These are phyloP conservation scores for Ovibos moschatus DNA, from an alignment of 2,113 vertebrate genomes.

Conservation along the genomic window DNA sequence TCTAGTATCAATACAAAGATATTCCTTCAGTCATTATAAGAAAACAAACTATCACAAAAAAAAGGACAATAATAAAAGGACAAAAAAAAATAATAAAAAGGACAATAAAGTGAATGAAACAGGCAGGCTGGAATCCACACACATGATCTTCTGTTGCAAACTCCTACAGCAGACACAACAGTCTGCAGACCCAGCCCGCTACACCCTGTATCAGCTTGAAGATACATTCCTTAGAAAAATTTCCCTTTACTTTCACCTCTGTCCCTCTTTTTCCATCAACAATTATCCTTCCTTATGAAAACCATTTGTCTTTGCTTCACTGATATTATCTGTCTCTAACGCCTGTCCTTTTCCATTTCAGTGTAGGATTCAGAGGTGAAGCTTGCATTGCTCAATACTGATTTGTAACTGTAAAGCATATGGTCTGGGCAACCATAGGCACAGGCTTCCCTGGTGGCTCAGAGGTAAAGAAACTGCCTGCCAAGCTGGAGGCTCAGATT, in stretches of 20 bases:
- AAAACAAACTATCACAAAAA: background rate
- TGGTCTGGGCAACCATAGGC: background rate
- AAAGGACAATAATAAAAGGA: background rate
- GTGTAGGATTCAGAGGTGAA: background rate
- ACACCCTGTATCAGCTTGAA: no score
- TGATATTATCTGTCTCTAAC: background rate
- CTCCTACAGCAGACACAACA: background rate
- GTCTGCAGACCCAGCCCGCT: background rate
- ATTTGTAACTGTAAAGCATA: background rate
- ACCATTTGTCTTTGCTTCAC: background rate
- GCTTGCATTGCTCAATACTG: background rate
- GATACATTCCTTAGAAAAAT: background rate
- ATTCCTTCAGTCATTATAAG: background rate
- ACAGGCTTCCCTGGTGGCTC: background rate
- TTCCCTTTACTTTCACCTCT: background rate
- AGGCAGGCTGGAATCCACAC: background rate
- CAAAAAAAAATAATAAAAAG: background rate
- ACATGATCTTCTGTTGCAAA: background rate
- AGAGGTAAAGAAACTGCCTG: background rate
- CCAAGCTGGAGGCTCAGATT: background rate
- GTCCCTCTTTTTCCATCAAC: background rate
- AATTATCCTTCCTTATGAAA: background rate
- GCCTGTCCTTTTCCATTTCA: background rate
- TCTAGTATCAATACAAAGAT: background rate
- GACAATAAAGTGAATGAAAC: background rate